Percentiles rank a stretch among this genome's conserved stretches.
These are phyloP conservation scores for Clarias platycephalus DNA, from an alignment of 2,797 vertebrate genomes.

Conservation along the genomic window DNA sequence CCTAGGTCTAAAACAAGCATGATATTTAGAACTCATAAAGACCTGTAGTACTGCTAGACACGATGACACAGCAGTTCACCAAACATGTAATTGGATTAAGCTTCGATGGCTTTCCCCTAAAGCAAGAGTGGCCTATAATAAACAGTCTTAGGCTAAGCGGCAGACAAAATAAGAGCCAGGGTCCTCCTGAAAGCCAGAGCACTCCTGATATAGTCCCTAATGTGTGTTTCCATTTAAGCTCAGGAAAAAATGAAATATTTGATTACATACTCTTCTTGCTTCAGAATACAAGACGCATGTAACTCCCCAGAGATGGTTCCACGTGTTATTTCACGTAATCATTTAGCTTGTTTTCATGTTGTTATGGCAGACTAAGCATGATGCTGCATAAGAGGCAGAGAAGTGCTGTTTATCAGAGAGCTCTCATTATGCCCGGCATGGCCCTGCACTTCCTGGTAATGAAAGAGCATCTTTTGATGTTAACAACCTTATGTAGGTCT, in stretches of 20 bases:
- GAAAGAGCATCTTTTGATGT: conserved; percentile 13
- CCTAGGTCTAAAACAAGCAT: conserved; percentile 2
- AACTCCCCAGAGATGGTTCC: neutral
- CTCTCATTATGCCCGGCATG: neutral
- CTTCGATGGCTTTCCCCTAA: conserved; percentile 19
- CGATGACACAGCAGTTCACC: conserved; percentile 43
- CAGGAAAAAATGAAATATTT: neutral
- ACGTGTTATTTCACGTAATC: neutral
- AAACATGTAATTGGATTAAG: conserved; percentile 45
- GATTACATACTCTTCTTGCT: neutral
- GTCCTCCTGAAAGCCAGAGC: neutral
- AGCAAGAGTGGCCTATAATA: conserved; percentile 14
- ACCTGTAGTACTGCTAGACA: conserved; percentile 14
- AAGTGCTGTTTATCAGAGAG: neutral
- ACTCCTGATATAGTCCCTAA: neutral
- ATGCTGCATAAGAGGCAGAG: neutral
- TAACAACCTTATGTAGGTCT: neutral
- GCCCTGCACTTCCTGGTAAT: conserved; percentile 6
- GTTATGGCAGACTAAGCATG: neutral
- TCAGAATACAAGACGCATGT: neutral
- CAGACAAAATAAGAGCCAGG: neutral
- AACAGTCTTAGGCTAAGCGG: conserved; percentile 14
- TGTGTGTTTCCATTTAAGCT: neutral
- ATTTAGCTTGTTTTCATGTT: neutral
- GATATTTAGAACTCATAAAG: conserved; percentile 6